Evolutionary conservation across 2,113 vertebrate species (phyloP).

Genomic region (Stigmatopora argus): DNA sequence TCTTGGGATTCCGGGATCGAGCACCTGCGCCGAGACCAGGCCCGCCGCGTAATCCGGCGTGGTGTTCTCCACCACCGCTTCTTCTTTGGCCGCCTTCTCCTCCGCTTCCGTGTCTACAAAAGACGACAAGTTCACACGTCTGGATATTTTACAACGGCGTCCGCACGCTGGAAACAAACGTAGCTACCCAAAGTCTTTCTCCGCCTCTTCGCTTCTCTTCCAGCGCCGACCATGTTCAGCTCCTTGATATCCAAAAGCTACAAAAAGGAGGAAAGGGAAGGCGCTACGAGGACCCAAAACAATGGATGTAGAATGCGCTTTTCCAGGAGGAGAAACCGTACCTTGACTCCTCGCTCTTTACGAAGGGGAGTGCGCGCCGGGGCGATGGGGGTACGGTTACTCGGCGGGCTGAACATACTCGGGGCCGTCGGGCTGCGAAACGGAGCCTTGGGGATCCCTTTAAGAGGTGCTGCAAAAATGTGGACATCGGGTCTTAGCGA

Average conservation of each 20-base stretch:
- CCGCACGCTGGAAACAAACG: too few relatives aligned
- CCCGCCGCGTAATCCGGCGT: constrained; percentile 97
- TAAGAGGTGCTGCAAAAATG: constrained; percentile 81
- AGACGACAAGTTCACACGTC: neutral
- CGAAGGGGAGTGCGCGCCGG: constrained; percentile 84
- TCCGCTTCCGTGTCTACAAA: constrained; percentile 81
- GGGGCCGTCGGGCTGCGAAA: constrained; percentile 90
- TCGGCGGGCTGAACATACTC: constrained; percentile 89
- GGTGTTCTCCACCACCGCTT: constrained; percentile 87
- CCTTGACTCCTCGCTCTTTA: constrained; percentile 96
- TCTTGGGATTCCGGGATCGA: neutral
- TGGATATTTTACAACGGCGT: neutral
- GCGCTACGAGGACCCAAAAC: accelerated
- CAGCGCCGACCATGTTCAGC: constrained; percentile 86
- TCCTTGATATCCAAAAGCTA: constrained; percentile 91
- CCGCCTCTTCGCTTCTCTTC: constrained; percentile 92
- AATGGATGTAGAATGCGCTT: neutral
- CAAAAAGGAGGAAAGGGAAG: neutral
- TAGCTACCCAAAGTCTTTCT: constrained; percentile 87
- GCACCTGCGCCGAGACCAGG: constrained; percentile 92
- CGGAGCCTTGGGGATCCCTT: constrained; percentile 93
- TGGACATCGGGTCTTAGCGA: too few relatives aligned
- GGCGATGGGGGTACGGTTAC: constrained; percentile 87
- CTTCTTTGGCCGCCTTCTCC: constrained; percentile 91
- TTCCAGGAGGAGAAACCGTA: constrained; percentile 35